Conservation (phyloP, 2,888 invertebrate genomes). For the Tenthredo mesomela region DNA sequence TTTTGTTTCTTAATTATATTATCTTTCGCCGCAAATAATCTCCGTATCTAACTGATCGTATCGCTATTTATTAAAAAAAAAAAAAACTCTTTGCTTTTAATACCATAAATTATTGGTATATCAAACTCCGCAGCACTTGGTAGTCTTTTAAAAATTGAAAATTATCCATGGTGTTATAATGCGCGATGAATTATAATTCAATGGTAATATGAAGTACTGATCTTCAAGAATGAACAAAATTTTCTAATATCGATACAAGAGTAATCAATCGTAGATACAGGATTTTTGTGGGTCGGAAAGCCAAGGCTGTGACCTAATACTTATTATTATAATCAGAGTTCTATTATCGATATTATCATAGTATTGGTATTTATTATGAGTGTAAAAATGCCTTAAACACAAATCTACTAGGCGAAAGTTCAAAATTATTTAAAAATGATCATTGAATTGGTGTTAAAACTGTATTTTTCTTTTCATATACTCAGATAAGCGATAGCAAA, state of each 20-base stretch:
- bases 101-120: not conserved
- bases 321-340: slow-evolving; percentile 42
- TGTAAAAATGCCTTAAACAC: not conserved
- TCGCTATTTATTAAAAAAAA: not conserved
- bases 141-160: not conserved
- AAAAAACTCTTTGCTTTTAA: not conserved
- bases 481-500: not conserved
- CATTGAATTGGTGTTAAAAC: not conserved
- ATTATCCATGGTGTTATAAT: not conserved
- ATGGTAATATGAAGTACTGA: not conserved
- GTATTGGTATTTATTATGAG: not conserved
- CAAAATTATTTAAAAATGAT: not conserved
- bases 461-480: not conserved
- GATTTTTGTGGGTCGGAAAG: slow-evolving; percentile 41
- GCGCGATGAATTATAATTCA: not conserved
- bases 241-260: not conserved
- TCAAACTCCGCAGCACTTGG: not conserved
- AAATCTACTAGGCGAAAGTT: not conserved
- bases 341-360: not conserved
- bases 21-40: slow-evolving; percentile 1
- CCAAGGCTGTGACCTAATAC: slow-evolving; percentile 43
- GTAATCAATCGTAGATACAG: slow-evolving; percentile 31
- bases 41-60: slow-evolving; percentile 1
- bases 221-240: not conserved
- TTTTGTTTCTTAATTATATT: slow-evolving; percentile 4